phyloP scores from a whole-genome alignment of 2,797 vertebrate genomes.

The Thalassophryne amazonica region DNA sequence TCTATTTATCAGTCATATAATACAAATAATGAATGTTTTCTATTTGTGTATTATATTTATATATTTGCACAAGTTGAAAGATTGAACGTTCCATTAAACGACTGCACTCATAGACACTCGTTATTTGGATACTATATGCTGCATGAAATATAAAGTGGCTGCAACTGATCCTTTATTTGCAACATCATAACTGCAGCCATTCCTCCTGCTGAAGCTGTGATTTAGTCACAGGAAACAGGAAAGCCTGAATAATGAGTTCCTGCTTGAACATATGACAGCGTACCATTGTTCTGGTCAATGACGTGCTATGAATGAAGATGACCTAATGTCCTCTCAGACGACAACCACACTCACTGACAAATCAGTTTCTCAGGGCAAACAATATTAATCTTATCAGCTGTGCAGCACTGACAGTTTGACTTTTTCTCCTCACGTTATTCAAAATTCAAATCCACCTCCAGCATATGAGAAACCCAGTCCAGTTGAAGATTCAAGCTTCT shows the following conservation, averaged over 20 bases:
- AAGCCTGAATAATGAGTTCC: conserved; percentile 37
- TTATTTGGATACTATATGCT: too few species aligned
- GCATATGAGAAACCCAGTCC: too few species aligned
- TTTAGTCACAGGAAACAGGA: conserved; percentile 73
- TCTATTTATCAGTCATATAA: too few species aligned
- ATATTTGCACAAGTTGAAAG: too few species aligned
- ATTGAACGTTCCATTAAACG: too few species aligned
- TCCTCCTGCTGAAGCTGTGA: conserved; percentile 56
- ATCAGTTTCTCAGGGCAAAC: not conserved
- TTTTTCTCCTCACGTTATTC: not conserved
- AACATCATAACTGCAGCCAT: conserved; percentile 41
- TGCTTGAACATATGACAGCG: conserved; percentile 56
- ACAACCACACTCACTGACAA: not conserved
- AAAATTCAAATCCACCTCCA: too few species aligned
- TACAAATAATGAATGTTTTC: too few species aligned
- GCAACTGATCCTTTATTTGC: too few species aligned
- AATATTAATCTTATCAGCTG: not conserved
- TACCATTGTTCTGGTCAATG: conserved; percentile 67
- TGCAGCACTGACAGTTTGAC: not conserved
- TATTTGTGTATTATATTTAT: too few species aligned
- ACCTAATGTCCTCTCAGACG: conserved; percentile 46
- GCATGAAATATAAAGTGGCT: too few species aligned
- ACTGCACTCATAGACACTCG: too few species aligned
- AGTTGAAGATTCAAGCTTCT: too few species aligned
- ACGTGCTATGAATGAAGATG: conserved; percentile 45